Evolutionary conservation across 2,113 vertebrate genomes (phyloP).

Genomic region (Gymnorhina tibicen): DNA sequence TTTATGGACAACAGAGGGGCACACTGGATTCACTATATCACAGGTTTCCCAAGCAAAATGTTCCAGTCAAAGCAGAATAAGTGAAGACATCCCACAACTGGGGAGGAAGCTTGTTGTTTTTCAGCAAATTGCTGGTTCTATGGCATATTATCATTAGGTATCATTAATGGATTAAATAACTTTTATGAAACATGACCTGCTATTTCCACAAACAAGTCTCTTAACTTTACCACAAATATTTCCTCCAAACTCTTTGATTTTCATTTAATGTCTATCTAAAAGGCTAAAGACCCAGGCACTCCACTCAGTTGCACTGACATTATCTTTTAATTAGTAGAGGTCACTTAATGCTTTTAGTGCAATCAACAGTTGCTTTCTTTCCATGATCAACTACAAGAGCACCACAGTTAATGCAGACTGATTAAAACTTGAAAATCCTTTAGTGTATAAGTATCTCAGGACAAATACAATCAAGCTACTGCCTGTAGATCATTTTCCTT

Average conservation of each 20-base stretch:
- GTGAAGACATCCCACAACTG: not conserved
- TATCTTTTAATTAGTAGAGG: conserved; percentile 77
- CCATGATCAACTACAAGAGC: conserved; percentile 8
- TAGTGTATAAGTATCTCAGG: not conserved
- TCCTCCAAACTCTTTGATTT: conserved; percentile 56
- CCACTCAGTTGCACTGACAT: conserved; percentile 49
- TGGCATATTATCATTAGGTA: not conserved
- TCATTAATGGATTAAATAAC: not conserved
- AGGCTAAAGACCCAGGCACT: conserved; percentile 57
- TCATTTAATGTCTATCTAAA: conserved; percentile 54
- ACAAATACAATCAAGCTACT: not conserved
- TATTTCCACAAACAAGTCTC: conserved; percentile 18
- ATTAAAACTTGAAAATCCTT: conserved; percentile 43
- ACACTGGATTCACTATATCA: not conserved
- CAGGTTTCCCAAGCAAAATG: not conserved
- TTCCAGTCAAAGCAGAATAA: not conserved
- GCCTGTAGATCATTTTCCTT: not conserved
- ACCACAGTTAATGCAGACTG: conserved; percentile 15
- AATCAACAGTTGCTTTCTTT: conserved; percentile 36
- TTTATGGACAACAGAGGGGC: not conserved
- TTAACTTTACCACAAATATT: conserved; percentile 49
- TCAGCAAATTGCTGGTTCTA: not conserved
- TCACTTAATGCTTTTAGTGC: conserved; percentile 64
- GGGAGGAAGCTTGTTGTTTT: not conserved
- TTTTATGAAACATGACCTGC: not conserved